Evolutionary conservation across 2,113 vertebrate species (phyloP).

Genomic region (Psittacula cyanocephala): DNA sequence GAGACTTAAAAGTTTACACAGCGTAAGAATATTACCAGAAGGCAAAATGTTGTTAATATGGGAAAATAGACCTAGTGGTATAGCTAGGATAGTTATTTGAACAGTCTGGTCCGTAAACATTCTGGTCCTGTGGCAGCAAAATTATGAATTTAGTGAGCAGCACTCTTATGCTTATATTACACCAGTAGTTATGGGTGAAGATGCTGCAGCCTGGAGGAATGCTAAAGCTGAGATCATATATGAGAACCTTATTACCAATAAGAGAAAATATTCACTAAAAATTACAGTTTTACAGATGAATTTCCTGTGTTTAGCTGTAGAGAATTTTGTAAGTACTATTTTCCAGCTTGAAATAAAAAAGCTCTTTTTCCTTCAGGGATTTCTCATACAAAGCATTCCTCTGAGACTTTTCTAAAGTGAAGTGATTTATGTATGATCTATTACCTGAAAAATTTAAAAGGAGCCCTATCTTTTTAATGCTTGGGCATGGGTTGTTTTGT

Average conservation of each 20-base stretch:
- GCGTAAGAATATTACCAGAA: background rate
- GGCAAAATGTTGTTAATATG: background rate
- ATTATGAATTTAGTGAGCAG: background rate
- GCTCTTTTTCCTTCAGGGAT: background rate
- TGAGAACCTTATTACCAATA: background rate
- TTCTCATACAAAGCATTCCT: background rate
- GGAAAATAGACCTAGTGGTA: background rate
- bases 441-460: background rate
- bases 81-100: background rate
- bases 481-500: background rate
- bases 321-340: background rate
- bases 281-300: background rate
- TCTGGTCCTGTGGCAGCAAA: background rate
- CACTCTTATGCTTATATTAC: background rate
- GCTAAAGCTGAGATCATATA: background rate
- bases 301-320: background rate
- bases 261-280: background rate
- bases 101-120: background rate
- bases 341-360: background rate
- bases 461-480: background rate
- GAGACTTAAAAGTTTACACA: background rate
- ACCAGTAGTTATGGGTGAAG: background rate
- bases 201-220: background rate
- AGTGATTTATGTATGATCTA: background rate
- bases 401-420: background rate